Evolutionary conservation across 2,113 vertebrate genomes (phyloP).

Genomic region (Psittacula cyanocephala): DNA sequence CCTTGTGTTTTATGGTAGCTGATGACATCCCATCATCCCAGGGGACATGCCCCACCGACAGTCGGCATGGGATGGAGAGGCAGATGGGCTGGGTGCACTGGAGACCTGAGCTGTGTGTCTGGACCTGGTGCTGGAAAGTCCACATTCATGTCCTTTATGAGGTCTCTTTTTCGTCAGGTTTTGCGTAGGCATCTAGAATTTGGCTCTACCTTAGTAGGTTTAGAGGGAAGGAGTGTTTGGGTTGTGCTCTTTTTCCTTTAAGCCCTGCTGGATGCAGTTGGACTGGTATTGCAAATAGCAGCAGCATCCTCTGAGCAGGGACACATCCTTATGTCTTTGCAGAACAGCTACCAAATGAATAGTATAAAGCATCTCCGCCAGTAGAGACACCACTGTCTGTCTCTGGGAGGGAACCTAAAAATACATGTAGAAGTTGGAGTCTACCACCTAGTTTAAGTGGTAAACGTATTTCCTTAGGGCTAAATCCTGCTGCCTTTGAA

Average conservation of each 20-base stretch:
- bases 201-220: constrained; percentile 3
- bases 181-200: neutral
- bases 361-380: neutral
- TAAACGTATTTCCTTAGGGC: constrained; percentile 17
- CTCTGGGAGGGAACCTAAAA: constrained; percentile 3
- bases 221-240: constrained; percentile 5
- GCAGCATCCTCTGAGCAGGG: neutral
- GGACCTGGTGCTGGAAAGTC: constrained; percentile 44
- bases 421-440: neutral
- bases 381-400: neutral
- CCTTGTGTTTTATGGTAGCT: neutral
- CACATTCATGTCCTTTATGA: neutral
- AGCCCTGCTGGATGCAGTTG: neutral
- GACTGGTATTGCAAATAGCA: neutral
- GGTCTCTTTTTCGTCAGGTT: neutral
- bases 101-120: constrained; percentile 17
- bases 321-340: neutral
- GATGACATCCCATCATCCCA: neutral
- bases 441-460: neutral
- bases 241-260: neutral
- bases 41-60: neutral
- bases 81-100: neutral
- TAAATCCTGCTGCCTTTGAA: constrained; percentile 43
- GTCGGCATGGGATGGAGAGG: neutral
- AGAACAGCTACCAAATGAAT: neutral